phyloP scores from a whole-genome alignment of 2,113 vertebrate genomes.

The Rhea americana region DNA sequence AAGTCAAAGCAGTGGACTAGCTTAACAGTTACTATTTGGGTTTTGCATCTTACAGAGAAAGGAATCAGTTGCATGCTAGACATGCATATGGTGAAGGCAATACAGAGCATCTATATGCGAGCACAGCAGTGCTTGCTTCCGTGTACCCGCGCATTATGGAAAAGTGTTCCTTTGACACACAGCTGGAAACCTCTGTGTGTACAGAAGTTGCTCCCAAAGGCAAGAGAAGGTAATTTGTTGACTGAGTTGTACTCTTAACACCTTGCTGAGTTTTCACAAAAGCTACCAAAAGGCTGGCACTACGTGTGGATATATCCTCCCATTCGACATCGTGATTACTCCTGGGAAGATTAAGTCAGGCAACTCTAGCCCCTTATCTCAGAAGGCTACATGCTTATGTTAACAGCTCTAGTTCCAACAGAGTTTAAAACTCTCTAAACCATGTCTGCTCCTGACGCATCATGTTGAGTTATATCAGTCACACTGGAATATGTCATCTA shows the following conservation, averaged over 20 bases:
- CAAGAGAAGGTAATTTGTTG: background rate
- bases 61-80: background rate
- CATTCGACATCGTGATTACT: background rate
- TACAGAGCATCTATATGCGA: background rate
- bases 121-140: background rate
- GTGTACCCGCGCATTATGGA: rapidly evolving
- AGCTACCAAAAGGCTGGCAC: background rate
- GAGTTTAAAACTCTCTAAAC: background rate
- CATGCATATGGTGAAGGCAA: background rate
- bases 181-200: background rate
- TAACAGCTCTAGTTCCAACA: background rate
- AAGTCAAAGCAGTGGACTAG: background rate
- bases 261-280: background rate
- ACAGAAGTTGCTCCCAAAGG: background rate
- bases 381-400: background rate
- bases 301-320: background rate
- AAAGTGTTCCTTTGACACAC: background rate
- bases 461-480: background rate
- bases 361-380: background rate
- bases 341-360: background rate
- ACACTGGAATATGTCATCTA: background rate
- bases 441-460: background rate
- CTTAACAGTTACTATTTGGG: background rate
- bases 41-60: background rate
- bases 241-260: background rate